Evolutionary conservation across 2,797 vertebrate species (phyloP), one percentile per base, ranked within the genome.

Genomic region (Avahi laniger): DNA sequence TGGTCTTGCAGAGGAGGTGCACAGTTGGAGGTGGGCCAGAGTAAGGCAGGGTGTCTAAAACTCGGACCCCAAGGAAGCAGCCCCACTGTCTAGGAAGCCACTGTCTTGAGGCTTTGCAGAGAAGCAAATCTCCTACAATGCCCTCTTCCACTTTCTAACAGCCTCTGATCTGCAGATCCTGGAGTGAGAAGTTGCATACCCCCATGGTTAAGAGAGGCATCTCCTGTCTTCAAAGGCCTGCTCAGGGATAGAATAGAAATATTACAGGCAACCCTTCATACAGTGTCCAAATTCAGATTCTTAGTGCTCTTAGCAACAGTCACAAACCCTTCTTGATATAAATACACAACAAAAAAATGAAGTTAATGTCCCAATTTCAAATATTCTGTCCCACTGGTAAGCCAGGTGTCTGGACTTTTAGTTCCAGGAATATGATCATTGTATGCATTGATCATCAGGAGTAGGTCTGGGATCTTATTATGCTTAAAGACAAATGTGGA

Each of bases 291-390:
- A 89, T 75, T 94, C 88, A 85, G 18, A 81, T 85, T 91, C 30
- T 82, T 78, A 73, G 43, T 57, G 14, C 15, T 63, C 18, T 54
- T 92, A 52, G 15, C 73, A 90, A 93, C 15, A 54, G 22, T 50
- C 65, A 88, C n/a, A 91, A 50, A 17, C n/a, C 2, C n/a, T 76
- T 95, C n/a, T 86, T 94, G 59, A 46, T 41, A 79, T 48, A 83
- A 94, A 96, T 52, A 69, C 28, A 61, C 22, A 89, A 41, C 61
- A 83, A 87, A 80, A 80, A 93, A 90, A 50, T 67, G 43, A 87
- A 89, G n/a, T 61, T 78, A 33, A 61, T 22, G 35, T 35, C 46
- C 72, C 63, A 83, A 38, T 91, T 90, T 85, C 72, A 96, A 61
- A 46, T 24, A 48, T 41, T 61, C 30, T 70, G 48, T 94, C 57